Evolutionary conservation across 2,113 vertebrate genomes (phyloP), one percentile per base, ranked within the genome.

Genomic region (Urocitellus parryii): DNA sequence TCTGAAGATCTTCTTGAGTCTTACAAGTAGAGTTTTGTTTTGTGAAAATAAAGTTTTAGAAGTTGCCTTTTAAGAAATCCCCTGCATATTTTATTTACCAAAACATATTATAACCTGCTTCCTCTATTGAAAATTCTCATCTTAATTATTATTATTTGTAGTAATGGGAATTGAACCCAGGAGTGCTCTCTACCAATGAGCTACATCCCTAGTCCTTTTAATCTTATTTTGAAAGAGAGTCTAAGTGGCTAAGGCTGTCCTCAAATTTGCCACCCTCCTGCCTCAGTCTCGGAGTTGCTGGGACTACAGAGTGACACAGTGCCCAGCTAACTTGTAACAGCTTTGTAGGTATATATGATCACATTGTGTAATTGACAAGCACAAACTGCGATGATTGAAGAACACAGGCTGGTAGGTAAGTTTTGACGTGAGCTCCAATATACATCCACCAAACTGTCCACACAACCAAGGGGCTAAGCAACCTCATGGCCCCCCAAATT

Each of bases 381-480:
- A 32, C 80, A 56, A 39, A 74, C 32, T 12, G 29, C 56, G 48
- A 18, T 3, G 32, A 29, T 22, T 42, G 17, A 81, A 72, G 73
- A 45, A 51, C 5, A 37, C 39, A 24, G 1, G 4, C 2, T 7
- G 37, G 5, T 8, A 24, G 42, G 48, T 51, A 51, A 51, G n/a
- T 34, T 67, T 11, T 65, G 51, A 39, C 34, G 12, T 0, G 3
- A 4, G 58, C 6, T 16, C 1, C 7, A 0, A 29, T 8, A n/a
- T 13, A 81, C 7, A 67, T 25, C 45, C 39, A 68, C 45, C 20
- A 65, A 72, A 68, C 34, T 51, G 5, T 22, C n/a, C 9, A 14
- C 11, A 2, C 56, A 16, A 10, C 39, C 56, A 53, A 61, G 25
- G 25, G 1, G 4, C 56, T 51, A 10, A 32, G 48, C 58, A 2